Percentiles rank a stretch among this genome's conserved stretches.
These are phyloP conservation scores for Listrodromus nycthemerus DNA, from an alignment of 2,888 invertebrate genomes.

Conservation along the genomic window DNA sequence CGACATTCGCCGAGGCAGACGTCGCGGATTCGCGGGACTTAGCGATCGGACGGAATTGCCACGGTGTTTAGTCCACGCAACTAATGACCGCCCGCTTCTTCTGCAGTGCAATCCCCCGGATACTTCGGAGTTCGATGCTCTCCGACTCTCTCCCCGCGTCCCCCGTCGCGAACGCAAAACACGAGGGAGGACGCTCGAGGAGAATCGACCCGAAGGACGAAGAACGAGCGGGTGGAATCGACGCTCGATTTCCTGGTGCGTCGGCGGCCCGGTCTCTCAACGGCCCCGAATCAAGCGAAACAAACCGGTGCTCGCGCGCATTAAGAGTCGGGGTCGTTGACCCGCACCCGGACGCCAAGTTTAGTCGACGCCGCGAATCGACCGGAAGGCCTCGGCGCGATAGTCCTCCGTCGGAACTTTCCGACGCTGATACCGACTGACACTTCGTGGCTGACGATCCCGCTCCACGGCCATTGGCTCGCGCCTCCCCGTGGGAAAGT, in stretches of 20 bases:
- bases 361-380: slow-evolving; percentile 16
- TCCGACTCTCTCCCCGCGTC: background rate
- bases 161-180: background rate
- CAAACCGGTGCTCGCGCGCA: background rate
- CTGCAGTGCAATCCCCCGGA: slow-evolving; percentile 33
- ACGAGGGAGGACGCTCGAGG: slow-evolving; percentile 14
- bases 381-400: slow-evolving; percentile 59
- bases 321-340: slow-evolving; percentile 52
- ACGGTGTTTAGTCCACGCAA: slow-evolving; percentile 53
- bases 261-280: slow-evolving; percentile 28
- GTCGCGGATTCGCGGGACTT: slow-evolving; percentile 55
- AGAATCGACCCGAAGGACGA: background rate
- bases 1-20: slow-evolving; percentile 20
- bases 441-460: slow-evolving; percentile 31
- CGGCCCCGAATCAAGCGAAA: background rate
- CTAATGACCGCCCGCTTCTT: slow-evolving; percentile 50
- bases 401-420: slow-evolving; percentile 31
- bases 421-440: slow-evolving; percentile 53
- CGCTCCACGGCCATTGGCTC: slow-evolving; percentile 35
- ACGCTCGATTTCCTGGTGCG: slow-evolving; percentile 60
- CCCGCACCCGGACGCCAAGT: slow-evolving; percentile 36
- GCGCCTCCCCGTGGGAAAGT: slow-evolving; percentile 58
- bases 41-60: slow-evolving; percentile 47
- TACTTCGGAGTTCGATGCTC: background rate
- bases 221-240: slow-evolving; percentile 10